A percentile compares a stretch with the other conserved stretches of the same genome.
These are phyloP conservation scores for Recurvirostra avosetta DNA, from an alignment of 2,113 vertebrate species.

Conservation along the genomic window DNA sequence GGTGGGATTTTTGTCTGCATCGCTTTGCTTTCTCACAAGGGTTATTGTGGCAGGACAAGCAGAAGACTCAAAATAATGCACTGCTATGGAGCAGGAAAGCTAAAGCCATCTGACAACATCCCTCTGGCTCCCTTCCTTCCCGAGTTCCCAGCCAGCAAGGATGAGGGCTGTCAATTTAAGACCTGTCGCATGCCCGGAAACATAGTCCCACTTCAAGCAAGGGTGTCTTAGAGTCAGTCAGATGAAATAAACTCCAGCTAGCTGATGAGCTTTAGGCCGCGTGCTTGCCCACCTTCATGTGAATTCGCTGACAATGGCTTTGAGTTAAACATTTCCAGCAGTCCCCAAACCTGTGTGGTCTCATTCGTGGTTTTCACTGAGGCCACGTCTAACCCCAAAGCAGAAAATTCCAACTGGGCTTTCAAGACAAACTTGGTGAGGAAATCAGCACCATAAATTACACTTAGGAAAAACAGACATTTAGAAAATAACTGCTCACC, in stretches of 20 bases:
- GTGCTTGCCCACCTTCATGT: background rate
- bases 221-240: background rate
- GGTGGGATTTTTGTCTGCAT: background rate
- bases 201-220: background rate
- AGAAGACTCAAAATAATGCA: background rate
- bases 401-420: background rate
- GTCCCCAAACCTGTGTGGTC: background rate
- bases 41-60: background rate
- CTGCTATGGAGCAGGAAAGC: background rate
- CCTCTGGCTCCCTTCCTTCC: background rate
- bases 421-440: background rate
- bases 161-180: background rate
- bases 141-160: background rate
- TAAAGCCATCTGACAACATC: background rate
- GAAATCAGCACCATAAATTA: background rate
- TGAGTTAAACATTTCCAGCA: background rate
- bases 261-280: background rate
- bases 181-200: background rate
- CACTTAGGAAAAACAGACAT: background rate
- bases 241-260: too few relatives aligned
- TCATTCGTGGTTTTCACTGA: background rate
- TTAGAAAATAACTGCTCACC: background rate
- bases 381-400: background rate
- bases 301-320: background rate
- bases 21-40: background rate